Conservation (phyloP, 2,888 invertebrate species). For the Ganaspis brasiliensis region DNA sequence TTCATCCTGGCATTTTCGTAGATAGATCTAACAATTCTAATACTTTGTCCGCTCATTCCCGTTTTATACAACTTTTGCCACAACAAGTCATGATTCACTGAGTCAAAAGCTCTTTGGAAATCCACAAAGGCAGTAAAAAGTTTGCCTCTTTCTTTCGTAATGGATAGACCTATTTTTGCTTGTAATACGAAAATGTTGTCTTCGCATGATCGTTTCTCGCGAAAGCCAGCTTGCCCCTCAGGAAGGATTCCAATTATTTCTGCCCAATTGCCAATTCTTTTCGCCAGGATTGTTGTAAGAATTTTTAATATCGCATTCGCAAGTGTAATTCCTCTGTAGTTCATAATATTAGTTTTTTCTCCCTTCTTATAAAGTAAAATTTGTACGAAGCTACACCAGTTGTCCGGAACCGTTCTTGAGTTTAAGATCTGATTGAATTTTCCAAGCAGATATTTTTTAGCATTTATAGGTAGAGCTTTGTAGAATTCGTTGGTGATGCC, state of each 20-base stretch:
- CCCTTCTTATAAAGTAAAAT: constrained; percentile 67
- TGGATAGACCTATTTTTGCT: constrained; percentile 46
- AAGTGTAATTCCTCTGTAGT: constrained; percentile 66
- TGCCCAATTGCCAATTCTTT: constrained; percentile 49
- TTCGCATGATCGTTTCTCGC: constrained; percentile 53
- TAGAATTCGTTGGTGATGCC: constrained; percentile 50
- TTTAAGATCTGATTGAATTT: constrained; percentile 51
- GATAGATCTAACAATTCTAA: constrained; percentile 48
- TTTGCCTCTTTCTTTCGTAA: constrained; percentile 50
- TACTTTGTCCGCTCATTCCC: constrained; percentile 53
- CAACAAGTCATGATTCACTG: constrained; percentile 55
- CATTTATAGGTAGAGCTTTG: constrained; percentile 45
- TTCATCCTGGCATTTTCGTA: constrained; percentile 48
- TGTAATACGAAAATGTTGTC: constrained; percentile 63
- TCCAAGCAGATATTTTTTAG: constrained; percentile 16
- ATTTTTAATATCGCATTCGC: constrained; percentile 67
- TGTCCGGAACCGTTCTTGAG: constrained; percentile 46
- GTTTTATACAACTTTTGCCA: constrained; percentile 49
- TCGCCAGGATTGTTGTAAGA: constrained; percentile 22
- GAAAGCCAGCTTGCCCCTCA: constrained; percentile 64
- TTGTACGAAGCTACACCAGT: constrained; percentile 58
- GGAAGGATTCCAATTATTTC: constrained; percentile 58
- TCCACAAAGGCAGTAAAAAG: constrained; percentile 63
- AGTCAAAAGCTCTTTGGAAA: constrained; percentile 59
- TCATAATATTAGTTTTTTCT: constrained; percentile 58